These are phyloP conservation scores for Hyposoter dolosus DNA, from an alignment of 2,888 invertebrate genomes.

Conservation along the genomic window DNA sequence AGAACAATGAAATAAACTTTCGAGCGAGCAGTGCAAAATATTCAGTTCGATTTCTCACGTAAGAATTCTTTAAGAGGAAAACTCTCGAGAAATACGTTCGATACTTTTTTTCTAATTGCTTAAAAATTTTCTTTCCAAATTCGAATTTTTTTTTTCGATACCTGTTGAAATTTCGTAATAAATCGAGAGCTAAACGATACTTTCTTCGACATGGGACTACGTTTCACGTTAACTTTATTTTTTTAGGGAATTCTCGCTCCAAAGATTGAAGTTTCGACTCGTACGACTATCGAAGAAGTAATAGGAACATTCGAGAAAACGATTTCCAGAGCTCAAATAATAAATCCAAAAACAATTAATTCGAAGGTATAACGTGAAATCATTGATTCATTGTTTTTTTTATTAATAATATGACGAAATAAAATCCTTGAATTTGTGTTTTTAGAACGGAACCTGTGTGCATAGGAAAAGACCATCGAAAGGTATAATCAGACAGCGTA, in stretches of 20 bases:
- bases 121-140: neutral
- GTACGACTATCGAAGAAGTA: constrained; percentile 89
- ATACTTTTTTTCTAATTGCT: too few species aligned
- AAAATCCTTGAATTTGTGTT: constrained; percentile 5
- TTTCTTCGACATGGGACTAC: neutral
- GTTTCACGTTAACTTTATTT: neutral
- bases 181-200: neutral
- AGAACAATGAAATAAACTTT: neutral
- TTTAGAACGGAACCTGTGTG: constrained; percentile 75
- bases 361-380: constrained; percentile 79
- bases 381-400: neutral
- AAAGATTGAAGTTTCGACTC: constrained; percentile 90
- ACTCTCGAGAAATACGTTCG: too few species aligned
- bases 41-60: too few species aligned
- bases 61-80: too few species aligned
- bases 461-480: constrained; percentile 75
- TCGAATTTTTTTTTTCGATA: too few species aligned
- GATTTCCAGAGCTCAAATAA: constrained; percentile 73
- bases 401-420: neutral
- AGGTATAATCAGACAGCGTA: constrained; percentile 80
- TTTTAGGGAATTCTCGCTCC: constrained; percentile 89
- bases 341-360: constrained; percentile 84
- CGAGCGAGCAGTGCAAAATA: neutral
- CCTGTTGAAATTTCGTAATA: neutral
- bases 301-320: constrained; percentile 73